Evolutionary conservation across 2,888 invertebrate genomes (phyloP).

Genomic region (Siphlonurus alternatus): DNA sequence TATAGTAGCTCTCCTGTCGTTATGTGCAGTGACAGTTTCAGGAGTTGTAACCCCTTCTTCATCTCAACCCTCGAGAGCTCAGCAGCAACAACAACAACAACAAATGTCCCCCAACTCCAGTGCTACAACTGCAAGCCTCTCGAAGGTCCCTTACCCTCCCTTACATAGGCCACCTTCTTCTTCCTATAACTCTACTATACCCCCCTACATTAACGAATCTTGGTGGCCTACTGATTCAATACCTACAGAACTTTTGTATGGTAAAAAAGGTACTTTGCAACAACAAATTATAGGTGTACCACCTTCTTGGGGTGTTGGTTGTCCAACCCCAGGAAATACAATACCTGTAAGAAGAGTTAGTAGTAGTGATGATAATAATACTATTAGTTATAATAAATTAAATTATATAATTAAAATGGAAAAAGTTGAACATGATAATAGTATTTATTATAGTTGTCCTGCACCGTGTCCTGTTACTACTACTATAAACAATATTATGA

Average conservation of each 20-base stretch:
- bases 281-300: slow-evolving; percentile 1
- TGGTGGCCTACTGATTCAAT: neutral
- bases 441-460: neutral
- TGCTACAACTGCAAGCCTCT: too few species aligned
- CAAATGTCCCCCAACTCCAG: too few species aligned
- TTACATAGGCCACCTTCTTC: too few species aligned
- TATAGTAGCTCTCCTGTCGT: neutral
- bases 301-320: neutral
- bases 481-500: neutral
- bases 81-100: too few species aligned
- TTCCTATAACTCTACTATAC: too few species aligned
- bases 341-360: neutral
- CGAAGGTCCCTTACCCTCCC: too few species aligned
- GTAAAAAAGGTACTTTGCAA: neutral
- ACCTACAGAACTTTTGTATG: neutral
- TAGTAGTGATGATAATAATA: neutral
- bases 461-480: neutral
- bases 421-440: neutral
- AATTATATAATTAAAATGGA: neutral
- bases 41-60: too few species aligned
- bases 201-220: neutral
- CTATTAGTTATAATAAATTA: neutral
- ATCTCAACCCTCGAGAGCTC: neutral
- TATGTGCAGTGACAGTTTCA: neutral
- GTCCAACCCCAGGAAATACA: slow-evolving; percentile 1